These are phyloP conservation scores for Eurystomus gularis DNA, from an alignment of 2,113 vertebrate genomes.

Conservation along the genomic window DNA sequence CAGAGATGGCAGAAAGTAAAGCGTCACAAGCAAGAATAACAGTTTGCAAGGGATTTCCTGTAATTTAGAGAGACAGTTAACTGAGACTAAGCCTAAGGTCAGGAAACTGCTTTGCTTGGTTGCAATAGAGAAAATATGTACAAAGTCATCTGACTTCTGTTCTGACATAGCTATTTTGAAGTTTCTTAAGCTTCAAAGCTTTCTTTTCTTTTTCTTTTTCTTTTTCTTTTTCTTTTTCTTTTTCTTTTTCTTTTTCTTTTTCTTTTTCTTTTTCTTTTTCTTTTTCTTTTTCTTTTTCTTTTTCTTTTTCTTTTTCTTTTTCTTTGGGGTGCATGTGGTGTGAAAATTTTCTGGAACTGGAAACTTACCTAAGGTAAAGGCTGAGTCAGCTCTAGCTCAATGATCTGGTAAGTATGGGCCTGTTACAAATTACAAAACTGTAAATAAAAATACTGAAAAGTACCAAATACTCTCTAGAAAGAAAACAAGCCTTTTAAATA, in stretches of 20 bases:
- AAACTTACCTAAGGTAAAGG: neutral
- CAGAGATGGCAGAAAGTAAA: neutral
- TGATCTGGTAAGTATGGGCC: neutral
- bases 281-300: too few species aligned
- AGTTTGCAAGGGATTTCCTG: neutral
- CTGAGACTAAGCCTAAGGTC: neutral
- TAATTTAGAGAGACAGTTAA: neutral
- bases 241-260: too few species aligned
- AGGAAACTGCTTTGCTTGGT: neutral
- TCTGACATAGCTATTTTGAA: neutral
- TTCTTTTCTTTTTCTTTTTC: neutral
- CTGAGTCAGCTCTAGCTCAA: neutral
- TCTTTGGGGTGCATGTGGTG: accelerated
- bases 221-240: too few species aligned
- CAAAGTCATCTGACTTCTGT: neutral
- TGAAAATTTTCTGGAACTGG: neutral
- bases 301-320: neutral
- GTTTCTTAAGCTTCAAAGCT: neutral
- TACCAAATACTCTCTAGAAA: neutral
- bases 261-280: too few species aligned
- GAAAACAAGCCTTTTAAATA: neutral
- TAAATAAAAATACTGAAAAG: neutral
- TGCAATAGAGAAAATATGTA: neutral
- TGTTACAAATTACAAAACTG: neutral
- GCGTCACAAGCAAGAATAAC: neutral